Conservation (phyloP, 2,888 invertebrate species). For the Mycalesis mineus region DNA sequence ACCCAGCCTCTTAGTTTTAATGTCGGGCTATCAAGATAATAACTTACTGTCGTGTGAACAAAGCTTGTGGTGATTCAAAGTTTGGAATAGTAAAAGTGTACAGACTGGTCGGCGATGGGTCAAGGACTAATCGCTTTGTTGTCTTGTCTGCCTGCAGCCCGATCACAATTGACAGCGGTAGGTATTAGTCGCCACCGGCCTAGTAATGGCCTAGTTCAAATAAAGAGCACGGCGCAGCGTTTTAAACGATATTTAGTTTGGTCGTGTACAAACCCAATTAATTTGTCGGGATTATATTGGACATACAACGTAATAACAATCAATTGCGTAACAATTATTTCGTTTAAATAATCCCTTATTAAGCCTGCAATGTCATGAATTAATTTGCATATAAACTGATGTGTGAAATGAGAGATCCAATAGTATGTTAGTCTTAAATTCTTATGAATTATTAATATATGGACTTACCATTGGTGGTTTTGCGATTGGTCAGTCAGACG, state of each 20-base stretch:
- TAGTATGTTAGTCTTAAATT: no score
- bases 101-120: constrained; percentile 49
- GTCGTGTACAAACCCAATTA: constrained; percentile 7
- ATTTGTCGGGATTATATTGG: constrained; percentile 1
- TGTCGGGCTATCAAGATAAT: background rate
- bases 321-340: background rate
- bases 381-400: background rate
- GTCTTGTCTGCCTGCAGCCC: constrained; percentile 15
- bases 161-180: constrained; percentile 21
- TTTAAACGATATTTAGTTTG: constrained; percentile 9
- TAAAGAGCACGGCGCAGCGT: constrained; percentile 12
- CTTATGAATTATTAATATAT: no score
- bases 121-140: constrained; percentile 61
- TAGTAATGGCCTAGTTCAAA: constrained; percentile 16
- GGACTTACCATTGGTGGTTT: no score
- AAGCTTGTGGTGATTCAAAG: constrained; percentile 35
- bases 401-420: no score
- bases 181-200: constrained; percentile 13
- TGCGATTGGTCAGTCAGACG: no score
- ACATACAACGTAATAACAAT: background rate
- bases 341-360: background rate
- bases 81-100: constrained; percentile 60
- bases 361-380: background rate
- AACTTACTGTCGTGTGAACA: background rate
- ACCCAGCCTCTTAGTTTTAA: no score